phyloP scores from a whole-genome alignment of 1,140 invertebrate genomes.

The Lysiphlebus fabarum region DNA sequence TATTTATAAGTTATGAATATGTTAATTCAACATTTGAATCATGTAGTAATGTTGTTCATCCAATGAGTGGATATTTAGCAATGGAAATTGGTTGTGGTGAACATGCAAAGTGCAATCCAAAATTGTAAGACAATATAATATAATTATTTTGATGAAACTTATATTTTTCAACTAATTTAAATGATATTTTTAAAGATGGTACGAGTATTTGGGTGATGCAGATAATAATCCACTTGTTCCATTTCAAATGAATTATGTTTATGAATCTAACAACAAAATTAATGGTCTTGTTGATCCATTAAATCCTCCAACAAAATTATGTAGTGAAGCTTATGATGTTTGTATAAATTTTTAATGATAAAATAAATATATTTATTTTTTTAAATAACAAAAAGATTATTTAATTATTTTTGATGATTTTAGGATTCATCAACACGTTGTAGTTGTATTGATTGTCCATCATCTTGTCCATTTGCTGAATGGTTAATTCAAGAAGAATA shows the following conservation, averaged over 20 bases:
- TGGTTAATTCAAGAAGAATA: neutral
- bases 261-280: slow-evolving; percentile 38
- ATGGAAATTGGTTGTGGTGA: slow-evolving; percentile 69
- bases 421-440: slow-evolving; percentile 59
- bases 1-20: slow-evolving; percentile 59
- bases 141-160: slow-evolving; percentile 14
- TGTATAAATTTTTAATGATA: slow-evolving; percentile 28
- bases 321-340: slow-evolving; percentile 60
- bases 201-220: slow-evolving; percentile 60
- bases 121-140: slow-evolving; percentile 43
- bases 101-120: slow-evolving; percentile 59
- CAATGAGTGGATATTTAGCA: slow-evolving; percentile 65
- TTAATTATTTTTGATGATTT: slow-evolving; percentile 19
- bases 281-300: slow-evolving; percentile 47
- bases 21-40: slow-evolving; percentile 66
- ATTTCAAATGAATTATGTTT: slow-evolving; percentile 65
- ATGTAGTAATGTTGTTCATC: slow-evolving; percentile 61
- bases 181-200: slow-evolving; percentile 51
- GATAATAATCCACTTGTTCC: slow-evolving; percentile 59
- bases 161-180: slow-evolving; percentile 6
- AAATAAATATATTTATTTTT: neutral
- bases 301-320: slow-evolving; percentile 56
- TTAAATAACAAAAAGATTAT: slow-evolving; percentile 17
- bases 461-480: slow-evolving; percentile 57
- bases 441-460: slow-evolving; percentile 74